These are phyloP conservation scores for Thalpophila matura DNA, from an alignment of 2,888 invertebrate species.

Conservation along the genomic window DNA sequence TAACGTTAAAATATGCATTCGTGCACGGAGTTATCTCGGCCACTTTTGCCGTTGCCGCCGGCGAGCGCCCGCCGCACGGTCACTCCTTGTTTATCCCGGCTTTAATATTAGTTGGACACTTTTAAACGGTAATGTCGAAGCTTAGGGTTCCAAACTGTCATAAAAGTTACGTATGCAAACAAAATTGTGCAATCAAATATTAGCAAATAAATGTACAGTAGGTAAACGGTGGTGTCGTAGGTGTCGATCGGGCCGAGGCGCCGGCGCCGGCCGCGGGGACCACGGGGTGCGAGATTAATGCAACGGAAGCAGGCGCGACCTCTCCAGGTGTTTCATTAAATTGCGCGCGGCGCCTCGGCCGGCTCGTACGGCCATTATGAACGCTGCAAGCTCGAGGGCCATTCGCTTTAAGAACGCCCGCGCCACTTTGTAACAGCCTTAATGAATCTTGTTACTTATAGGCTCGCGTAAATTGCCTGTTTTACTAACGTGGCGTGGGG, in stretches of 20 bases:
- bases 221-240: conserved; percentile 22
- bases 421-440: conserved; percentile 90
- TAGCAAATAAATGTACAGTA: conserved; percentile 30
- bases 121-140: conserved; percentile 66
- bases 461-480: conserved; percentile 89
- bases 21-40: conserved; percentile 84
- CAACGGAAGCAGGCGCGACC: conserved; percentile 87
- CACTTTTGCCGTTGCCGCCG: conserved; percentile 79
- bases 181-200: conserved; percentile 40
- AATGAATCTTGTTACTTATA: conserved; percentile 91
- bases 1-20: conserved; percentile 88
- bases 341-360: conserved; percentile 86
- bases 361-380: conserved; percentile 88
- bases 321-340: conserved; percentile 91
- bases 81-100: conserved; percentile 81
- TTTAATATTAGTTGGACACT: conserved; percentile 77
- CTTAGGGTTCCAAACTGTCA: conserved; percentile 54
- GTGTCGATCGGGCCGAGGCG: conserved; percentile 18
- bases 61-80: conserved; percentile 74
- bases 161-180: conserved; percentile 57
- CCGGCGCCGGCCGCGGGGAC: conserved; percentile 53
- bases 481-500: conserved; percentile 81
- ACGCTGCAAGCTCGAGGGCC: conserved; percentile 89
- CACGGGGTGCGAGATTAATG: conserved; percentile 84
- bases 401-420: conserved; percentile 90